Evolutionary conservation across 2,113 vertebrate genomes (phyloP).

Genomic region (Equus quagga): DNA sequence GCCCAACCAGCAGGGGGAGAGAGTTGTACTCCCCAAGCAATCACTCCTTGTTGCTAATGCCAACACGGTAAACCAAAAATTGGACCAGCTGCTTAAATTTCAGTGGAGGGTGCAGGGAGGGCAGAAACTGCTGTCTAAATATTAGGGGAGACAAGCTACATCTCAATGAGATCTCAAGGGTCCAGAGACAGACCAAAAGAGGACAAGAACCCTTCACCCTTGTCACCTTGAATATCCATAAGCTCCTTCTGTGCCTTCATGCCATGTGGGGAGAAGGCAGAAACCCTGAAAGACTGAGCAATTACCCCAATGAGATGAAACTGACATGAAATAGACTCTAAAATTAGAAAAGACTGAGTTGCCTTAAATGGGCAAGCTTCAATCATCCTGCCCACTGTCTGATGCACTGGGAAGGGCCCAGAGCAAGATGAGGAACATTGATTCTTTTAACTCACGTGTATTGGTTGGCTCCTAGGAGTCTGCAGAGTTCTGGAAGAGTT

Average conservation of each 20-base stretch:
- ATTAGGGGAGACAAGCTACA: background rate
- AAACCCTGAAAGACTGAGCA: background rate
- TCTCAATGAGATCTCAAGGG: background rate
- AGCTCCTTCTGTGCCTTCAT: background rate
- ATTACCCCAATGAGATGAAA: background rate
- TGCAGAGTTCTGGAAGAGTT: background rate
- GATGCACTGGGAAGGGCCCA: background rate
- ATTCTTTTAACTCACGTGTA: background rate
- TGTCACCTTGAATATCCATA: background rate
- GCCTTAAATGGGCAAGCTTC: background rate
- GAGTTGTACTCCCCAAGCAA: background rate
- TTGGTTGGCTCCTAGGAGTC: background rate
- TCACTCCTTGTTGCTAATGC: background rate
- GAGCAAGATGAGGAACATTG: background rate
- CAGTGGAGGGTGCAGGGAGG: background rate
- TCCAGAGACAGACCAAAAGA: background rate
- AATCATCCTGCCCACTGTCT: background rate
- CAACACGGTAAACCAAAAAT: background rate
- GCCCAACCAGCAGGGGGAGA: background rate
- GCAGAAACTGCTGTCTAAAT: background rate
- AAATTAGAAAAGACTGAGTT: background rate
- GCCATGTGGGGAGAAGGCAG: background rate
- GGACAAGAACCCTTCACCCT: background rate
- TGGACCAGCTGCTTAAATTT: background rate
- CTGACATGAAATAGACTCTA: background rate